Percentiles rank a stretch among this genome's conserved stretches.
Conservation (phyloP, 2,888 invertebrate genomes). For the Zygogramma bicolorata region DNA sequence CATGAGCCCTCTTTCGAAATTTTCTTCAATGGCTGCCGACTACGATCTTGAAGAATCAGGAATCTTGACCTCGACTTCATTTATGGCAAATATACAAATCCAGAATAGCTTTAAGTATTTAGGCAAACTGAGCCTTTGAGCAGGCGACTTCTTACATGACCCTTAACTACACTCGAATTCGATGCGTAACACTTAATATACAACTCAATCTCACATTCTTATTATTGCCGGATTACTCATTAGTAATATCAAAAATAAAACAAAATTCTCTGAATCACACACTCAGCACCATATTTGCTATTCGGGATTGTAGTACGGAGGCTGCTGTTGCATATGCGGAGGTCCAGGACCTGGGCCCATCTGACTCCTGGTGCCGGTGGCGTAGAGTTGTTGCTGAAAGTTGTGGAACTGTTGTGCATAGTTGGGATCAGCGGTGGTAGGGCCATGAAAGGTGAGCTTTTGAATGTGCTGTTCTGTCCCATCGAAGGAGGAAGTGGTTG, state of each 20-base stretch:
- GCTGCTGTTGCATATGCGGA: slow-evolving; percentile 66
- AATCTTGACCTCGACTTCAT: slow-evolving; percentile 50
- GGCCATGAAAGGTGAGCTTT: slow-evolving; percentile 86
- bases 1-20: no score
- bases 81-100: slow-evolving; percentile 67
- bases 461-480: slow-evolving; percentile 80
- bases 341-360: slow-evolving; percentile 69
- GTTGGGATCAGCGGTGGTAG: slow-evolving; percentile 88
- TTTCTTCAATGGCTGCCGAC: no score
- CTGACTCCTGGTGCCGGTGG: slow-evolving; percentile 82
- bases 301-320: slow-evolving; percentile 67
- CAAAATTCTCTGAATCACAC: slow-evolving; percentile 64
- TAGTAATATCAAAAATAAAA: slow-evolving; percentile 67
- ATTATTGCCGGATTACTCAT: slow-evolving; percentile 66
- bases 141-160: slow-evolving; percentile 64
- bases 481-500: slow-evolving; percentile 84
- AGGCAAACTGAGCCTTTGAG: slow-evolving; percentile 60
- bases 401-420: slow-evolving; percentile 96
- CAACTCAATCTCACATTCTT: slow-evolving; percentile 62
- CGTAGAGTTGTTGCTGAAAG: slow-evolving; percentile 95
- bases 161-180: slow-evolving; percentile 67
- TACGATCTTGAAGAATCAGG: no score
- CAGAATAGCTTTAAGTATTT: slow-evolving; percentile 64
- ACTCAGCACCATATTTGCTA: slow-evolving; percentile 65
- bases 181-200: slow-evolving; percentile 64